Conservation (phyloP, 1,140 invertebrate species). For the Zaprionus tsacasi region DNA sequence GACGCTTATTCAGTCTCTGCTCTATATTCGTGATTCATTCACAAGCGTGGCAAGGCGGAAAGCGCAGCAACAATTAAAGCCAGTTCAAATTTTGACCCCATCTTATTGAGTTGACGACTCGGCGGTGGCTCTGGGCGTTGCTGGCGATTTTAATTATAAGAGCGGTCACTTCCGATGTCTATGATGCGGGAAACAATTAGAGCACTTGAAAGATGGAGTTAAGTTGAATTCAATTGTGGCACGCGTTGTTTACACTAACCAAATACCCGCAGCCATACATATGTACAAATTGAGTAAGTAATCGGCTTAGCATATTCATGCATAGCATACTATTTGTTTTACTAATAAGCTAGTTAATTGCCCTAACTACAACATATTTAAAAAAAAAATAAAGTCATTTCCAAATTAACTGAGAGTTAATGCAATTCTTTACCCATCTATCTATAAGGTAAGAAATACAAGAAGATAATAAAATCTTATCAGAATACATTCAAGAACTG, state of each 20-base stretch:
- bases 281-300: neutral
- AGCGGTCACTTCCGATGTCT: slow-evolving; percentile 68
- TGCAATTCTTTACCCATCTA: no score
- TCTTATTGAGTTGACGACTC: slow-evolving; percentile 59
- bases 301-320: no score
- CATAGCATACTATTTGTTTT: no score
- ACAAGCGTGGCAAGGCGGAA: slow-evolving; percentile 29
- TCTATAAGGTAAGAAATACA: no score
- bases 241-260: slow-evolving; percentile 48
- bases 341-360: no score
- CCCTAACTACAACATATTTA: no score
- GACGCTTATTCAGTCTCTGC: slow-evolving; percentile 43
- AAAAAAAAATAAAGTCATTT: no score
- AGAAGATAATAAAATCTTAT: no score
- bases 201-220: slow-evolving; percentile 60
- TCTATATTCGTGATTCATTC: slow-evolving; percentile 40
- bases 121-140: slow-evolving; percentile 64
- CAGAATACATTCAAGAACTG: neutral
- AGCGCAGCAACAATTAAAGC: slow-evolving; percentile 60
- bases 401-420: no score
- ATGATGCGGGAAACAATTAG: slow-evolving; percentile 79
- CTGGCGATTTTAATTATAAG: slow-evolving; percentile 75
- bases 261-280: neutral
- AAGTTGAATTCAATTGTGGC: slow-evolving; percentile 38
- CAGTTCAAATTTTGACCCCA: slow-evolving; percentile 73